Conservation (phyloP, 2,888 invertebrate genomes). For the Notodromas monacha region DNA sequence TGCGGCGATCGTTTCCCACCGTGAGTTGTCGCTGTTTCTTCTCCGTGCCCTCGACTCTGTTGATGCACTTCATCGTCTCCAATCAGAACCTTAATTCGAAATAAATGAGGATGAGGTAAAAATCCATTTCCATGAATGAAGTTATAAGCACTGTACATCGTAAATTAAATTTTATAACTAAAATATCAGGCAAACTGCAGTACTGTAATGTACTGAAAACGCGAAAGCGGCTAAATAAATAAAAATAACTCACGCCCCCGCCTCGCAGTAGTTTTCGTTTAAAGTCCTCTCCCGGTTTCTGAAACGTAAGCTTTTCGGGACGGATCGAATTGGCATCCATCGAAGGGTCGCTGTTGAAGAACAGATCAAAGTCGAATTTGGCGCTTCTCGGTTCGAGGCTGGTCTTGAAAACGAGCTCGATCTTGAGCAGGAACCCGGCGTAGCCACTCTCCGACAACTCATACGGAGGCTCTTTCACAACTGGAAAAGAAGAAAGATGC, state of each 20-base stretch:
- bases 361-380: constrained; percentile 49
- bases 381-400: constrained; percentile 21
- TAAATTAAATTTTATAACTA: no score
- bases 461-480: constrained; percentile 65
- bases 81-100: no score
- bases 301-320: constrained; percentile 50
- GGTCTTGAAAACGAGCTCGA: constrained; percentile 35
- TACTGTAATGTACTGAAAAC: no score
- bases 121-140: no score
- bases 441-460: constrained; percentile 71
- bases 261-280: constrained; percentile 51
- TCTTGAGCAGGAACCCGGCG: constrained; percentile 61
- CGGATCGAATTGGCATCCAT: constrained; percentile 32
- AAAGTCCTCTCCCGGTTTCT: constrained; percentile 60
- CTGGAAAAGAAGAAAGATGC: constrained; percentile 21
- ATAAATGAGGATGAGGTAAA: no score
- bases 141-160: no score
- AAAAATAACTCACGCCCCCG: constrained; percentile 28
- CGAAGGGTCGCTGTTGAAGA: constrained; percentile 33
- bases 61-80: no score
- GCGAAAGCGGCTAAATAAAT: neutral
- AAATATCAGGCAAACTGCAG: no score
- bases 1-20: no score
- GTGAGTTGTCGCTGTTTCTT: no score
- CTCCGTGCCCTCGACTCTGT: no score